phyloP scores from a whole-genome alignment of 2,888 invertebrate species.

The Eledona agricola region DNA sequence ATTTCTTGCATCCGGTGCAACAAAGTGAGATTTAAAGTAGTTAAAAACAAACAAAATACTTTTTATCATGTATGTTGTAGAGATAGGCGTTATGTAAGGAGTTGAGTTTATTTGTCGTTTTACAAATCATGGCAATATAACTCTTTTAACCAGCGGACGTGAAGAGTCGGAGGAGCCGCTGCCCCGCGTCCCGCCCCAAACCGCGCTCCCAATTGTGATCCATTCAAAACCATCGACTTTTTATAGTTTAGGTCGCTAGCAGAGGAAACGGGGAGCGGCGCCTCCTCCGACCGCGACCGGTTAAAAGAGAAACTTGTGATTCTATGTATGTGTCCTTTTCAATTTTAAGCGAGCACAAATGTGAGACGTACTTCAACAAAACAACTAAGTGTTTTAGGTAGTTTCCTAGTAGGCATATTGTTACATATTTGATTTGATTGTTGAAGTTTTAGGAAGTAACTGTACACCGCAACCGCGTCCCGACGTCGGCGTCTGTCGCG shows the following conservation, averaged over 20 bases:
- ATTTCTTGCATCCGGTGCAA: constrained; percentile 60
- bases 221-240: constrained; percentile 24
- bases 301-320: constrained; percentile 45
- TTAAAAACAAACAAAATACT: constrained; percentile 56
- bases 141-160: constrained; percentile 30
- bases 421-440: constrained; percentile 34
- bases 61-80: constrained; percentile 56
- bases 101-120: constrained; percentile 27
- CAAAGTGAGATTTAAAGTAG: constrained; percentile 69
- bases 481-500: too few species aligned
- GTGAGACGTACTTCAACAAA: constrained; percentile 27
- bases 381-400: constrained; percentile 35
- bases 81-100: constrained; percentile 42
- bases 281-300: too few species aligned
- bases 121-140: constrained; percentile 61
- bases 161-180: constrained; percentile 10
- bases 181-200: constrained; percentile 6
- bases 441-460: constrained; percentile 31
- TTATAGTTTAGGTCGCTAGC: constrained; percentile 21
- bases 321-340: constrained; percentile 47
- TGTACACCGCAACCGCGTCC: constrained; percentile 35
- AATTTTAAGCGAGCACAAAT: constrained; percentile 41
- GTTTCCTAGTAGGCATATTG: constrained; percentile 26
- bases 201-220: constrained; percentile 9
- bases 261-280: too few species aligned